These are phyloP conservation scores for Upupa epops DNA, from an alignment of 2,113 vertebrate species.

Conservation along the genomic window DNA sequence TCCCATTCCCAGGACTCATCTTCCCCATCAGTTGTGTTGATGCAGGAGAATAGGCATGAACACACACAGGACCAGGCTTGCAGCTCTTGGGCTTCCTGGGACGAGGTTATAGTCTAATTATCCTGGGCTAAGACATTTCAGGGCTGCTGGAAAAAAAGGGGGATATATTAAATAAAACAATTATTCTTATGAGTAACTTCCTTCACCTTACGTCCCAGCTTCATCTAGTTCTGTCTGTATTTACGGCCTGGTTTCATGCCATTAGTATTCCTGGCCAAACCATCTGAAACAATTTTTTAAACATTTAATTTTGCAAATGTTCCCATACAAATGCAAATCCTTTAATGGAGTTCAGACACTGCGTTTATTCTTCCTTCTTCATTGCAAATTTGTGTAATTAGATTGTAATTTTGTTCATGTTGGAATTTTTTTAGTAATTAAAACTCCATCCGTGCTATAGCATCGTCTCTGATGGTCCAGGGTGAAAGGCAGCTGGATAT, in stretches of 20 bases:
- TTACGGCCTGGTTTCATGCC: background rate
- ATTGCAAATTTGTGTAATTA: background rate
- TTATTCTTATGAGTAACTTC: background rate
- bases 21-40: background rate
- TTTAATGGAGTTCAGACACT: background rate
- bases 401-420: background rate
- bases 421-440: background rate
- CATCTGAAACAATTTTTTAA: background rate
- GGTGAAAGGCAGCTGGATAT: background rate
- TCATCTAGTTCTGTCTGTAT: conserved; percentile 16
- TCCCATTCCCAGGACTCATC: background rate
- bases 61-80: background rate
- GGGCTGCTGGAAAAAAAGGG: background rate
- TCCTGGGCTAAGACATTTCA: background rate
- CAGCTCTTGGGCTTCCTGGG: background rate
- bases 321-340: conserved; percentile 6
- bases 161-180: background rate
- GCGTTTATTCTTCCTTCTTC: background rate
- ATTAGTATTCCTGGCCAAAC: conserved; percentile 14
- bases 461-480: background rate
- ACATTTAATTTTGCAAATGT: conserved; percentile 22
- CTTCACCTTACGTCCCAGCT: background rate
- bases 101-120: conserved; percentile 2
- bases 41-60: background rate
- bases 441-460: background rate